phyloP scores from a whole-genome alignment of 2,888 invertebrate species.

The Sinopyrophorus schimmeli region DNA sequence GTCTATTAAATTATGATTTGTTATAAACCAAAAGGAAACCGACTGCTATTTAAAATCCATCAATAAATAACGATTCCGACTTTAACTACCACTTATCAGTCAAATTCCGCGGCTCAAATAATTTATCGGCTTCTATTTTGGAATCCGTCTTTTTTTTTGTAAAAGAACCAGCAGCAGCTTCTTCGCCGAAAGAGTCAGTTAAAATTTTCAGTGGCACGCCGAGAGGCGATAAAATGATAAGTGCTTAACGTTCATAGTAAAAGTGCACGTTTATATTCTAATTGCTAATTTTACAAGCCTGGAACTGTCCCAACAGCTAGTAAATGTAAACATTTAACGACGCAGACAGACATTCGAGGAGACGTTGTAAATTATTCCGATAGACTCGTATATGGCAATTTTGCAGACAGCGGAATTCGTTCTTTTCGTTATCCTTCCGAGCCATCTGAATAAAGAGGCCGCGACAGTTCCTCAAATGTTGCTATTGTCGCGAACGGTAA shows the following conservation, averaged over 20 bases:
- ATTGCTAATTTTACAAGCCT: constrained; percentile 22
- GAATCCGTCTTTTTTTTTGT: too few relatives aligned
- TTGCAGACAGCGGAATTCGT: constrained; percentile 18
- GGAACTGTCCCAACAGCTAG: constrained; percentile 17
- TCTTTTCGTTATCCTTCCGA: constrained; percentile 18
- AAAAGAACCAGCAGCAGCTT: not conserved
- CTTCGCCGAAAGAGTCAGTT: not conserved
- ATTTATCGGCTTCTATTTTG: too few relatives aligned
- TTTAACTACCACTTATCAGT: not conserved
- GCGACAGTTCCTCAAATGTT: constrained; percentile 13
- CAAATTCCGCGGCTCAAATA: too few relatives aligned
- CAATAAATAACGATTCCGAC: constrained; percentile 3
- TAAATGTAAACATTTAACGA: constrained; percentile 27
- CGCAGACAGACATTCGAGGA: constrained; percentile 22
- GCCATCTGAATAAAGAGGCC: constrained; percentile 17
- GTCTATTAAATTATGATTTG: too few relatives aligned
- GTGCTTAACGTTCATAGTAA: not conserved
- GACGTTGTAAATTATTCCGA: constrained; percentile 25
- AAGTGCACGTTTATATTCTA: constrained; percentile 13
- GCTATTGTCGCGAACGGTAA: too few relatives aligned
- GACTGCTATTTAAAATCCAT: constrained; percentile 2
- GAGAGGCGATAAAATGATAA: constrained; percentile 1
- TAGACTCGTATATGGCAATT: constrained; percentile 26
- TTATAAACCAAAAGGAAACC: too few relatives aligned
- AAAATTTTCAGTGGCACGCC: constrained; percentile 3